A percentile compares a stretch with the other conserved stretches of the same genome.
These are phyloP conservation scores for Albula goreensis DNA, from an alignment of 2,113 vertebrate species.

Conservation along the genomic window DNA sequence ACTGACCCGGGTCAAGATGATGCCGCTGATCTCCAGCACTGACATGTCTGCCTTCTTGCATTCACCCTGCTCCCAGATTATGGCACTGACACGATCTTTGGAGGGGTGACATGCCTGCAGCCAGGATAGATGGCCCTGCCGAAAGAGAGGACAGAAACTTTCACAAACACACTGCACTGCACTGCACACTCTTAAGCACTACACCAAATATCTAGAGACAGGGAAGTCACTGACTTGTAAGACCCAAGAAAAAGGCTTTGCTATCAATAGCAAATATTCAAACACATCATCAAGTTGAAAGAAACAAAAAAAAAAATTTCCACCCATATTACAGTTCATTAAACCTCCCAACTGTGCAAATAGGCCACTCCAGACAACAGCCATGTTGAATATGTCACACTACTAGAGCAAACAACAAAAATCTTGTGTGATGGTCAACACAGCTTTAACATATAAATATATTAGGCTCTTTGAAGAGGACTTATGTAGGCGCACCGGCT, in stretches of 20 bases:
- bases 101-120: conserved; percentile 92
- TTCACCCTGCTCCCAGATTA: conserved; percentile 96
- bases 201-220: too few relatives aligned
- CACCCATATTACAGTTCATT: background rate
- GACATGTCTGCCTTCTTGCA: conserved; percentile 98
- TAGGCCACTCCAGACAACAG: background rate
- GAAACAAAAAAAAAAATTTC: background rate
- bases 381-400: background rate
- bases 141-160: background rate
- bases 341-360: background rate
- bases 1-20: conserved; percentile 92
- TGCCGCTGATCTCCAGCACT: conserved; percentile 93
- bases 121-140: conserved; percentile 88
- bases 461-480: too few relatives aligned
- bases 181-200: too few relatives aligned
- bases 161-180: background rate
- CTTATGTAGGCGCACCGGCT: conserved; percentile 70
- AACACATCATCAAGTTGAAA: background rate
- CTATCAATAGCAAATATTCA: background rate
- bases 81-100: conserved; percentile 89
- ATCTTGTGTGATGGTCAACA: too few relatives aligned
- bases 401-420: background rate
- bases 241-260: background rate
- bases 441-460: too few relatives aligned
- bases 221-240: background rate